Conservation (phyloP, 2,113 vertebrate genomes). For the Pseudolaguvia tuberculata region DNA sequence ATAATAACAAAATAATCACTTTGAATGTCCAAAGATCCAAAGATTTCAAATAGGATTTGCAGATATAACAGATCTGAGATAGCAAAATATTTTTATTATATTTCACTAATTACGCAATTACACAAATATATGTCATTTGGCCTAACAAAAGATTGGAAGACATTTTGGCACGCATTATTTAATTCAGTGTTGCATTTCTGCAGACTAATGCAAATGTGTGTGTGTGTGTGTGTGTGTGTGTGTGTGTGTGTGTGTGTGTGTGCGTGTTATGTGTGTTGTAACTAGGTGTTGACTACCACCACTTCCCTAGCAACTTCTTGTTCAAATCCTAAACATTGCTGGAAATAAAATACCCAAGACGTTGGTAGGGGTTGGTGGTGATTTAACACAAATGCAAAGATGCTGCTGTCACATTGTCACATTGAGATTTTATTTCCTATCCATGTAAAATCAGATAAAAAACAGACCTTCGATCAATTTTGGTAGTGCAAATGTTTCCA, state of each 20-base stretch:
- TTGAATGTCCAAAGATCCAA: too few species aligned
- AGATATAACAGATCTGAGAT: background rate
- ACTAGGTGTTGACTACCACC: conserved; percentile 1
- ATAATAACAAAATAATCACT: too few species aligned
- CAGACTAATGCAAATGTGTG: background rate
- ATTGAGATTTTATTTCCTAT: too few species aligned
- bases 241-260: too few species aligned
- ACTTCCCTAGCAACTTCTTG: background rate
- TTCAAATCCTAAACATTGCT: background rate
- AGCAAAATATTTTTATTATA: background rate
- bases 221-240: too few species aligned
- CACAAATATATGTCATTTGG: background rate
- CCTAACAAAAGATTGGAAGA: background rate
- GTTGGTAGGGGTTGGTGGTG: background rate
- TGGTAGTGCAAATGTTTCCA: too few species aligned
- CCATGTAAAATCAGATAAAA: too few species aligned
- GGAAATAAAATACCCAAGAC: background rate
- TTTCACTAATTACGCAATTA: background rate
- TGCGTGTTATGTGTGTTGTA: background rate
- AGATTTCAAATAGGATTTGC: background rate
- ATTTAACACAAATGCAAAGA: background rate
- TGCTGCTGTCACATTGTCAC: too few species aligned
- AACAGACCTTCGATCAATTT: too few species aligned
- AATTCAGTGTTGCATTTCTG: background rate
- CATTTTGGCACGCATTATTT: background rate